Base-by-base conservation (phyloP, 2,888 invertebrate species). In the Linnaemya tessellans region DNA sequence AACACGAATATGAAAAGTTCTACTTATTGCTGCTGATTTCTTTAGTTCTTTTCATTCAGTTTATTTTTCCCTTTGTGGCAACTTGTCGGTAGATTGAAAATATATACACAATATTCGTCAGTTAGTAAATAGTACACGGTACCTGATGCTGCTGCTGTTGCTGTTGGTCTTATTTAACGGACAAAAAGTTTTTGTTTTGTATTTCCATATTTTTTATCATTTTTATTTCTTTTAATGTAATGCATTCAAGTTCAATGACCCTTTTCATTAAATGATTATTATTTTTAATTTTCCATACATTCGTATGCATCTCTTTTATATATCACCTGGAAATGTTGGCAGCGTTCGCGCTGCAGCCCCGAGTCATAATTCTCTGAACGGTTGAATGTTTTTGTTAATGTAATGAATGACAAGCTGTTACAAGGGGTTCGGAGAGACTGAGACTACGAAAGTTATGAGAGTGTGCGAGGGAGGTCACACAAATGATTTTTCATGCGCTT, bases 221-320 rank as follows among this genome's bases (percentile, higher is more conserved):
- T 22, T 20, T n/a, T n/a, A n/a, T n/a, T n/a, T n/a, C 7, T 25
- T 18, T 60, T 70, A 41, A 65, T 75, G 56, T 56, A 64, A 77
- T 56, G 77, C 81, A 56, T 82, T 82, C 75, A 82, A 82, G 81
- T 77, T 77, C 70, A 82, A 64, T 77, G 81, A 77, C 51, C 70
- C 70, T 82, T 75, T 68, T 67, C 65, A 38, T 70, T 70, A 60
- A 67, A 68, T 49, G 3, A 67, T 68, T 60, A 68, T 58, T 58
- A 35, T 41, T 71, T 51, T 54, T 80, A 38, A 56, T 58, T 71
- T 38, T 38, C 41, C 1, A 30, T 30, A 30, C 30, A 2, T 30
- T 65, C 41, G 38, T 43, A 51, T 22, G 58, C 15, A 13, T 46
- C 15, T 11, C 56, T 74, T 56, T 56, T 60, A 54, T 22, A n/a